Conservation (phyloP, 2,888 invertebrate genomes). For the Orchestes rusci region DNA sequence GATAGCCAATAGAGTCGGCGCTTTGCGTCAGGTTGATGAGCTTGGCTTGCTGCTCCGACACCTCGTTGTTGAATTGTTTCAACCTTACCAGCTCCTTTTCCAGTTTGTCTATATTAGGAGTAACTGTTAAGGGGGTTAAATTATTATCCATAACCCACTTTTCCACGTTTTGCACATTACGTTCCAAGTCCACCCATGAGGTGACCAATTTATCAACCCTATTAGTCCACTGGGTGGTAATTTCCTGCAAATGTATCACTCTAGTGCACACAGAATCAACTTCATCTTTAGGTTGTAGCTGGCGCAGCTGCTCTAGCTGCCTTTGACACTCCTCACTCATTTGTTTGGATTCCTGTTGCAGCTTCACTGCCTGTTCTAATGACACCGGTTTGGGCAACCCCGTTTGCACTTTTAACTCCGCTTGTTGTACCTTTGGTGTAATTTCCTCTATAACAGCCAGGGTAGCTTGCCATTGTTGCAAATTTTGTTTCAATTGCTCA, state of each 20-base stretch:
- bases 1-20: slow-evolving; percentile 71
- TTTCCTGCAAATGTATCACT: slow-evolving; percentile 78
- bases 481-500: slow-evolving; percentile 66
- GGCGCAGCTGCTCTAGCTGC: slow-evolving; percentile 66
- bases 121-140: slow-evolving; percentile 52
- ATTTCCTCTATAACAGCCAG: slow-evolving; percentile 71
- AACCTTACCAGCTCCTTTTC: slow-evolving; percentile 69
- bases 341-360: slow-evolving; percentile 63
- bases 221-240: slow-evolving; percentile 68
- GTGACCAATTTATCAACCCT: slow-evolving; percentile 71
- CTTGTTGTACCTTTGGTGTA: slow-evolving; percentile 83
- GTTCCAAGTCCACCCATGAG: slow-evolving; percentile 78
- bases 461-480: slow-evolving; percentile 79
- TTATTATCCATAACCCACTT: slow-evolving; percentile 68
- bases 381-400: slow-evolving; percentile 68
- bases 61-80: slow-evolving; percentile 76
- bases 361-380: slow-evolving; percentile 72
- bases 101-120: slow-evolving; percentile 66
- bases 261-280: slow-evolving; percentile 76
- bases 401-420: slow-evolving; percentile 70
- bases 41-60: slow-evolving; percentile 79
- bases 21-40: slow-evolving; percentile 71
- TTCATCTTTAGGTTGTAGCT: slow-evolving; percentile 73
- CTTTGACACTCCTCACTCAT: slow-evolving; percentile 74
- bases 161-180: slow-evolving; percentile 67